Conservation (phyloP, 2,888 invertebrate genomes). For the Melanchra persicariae region DNA sequence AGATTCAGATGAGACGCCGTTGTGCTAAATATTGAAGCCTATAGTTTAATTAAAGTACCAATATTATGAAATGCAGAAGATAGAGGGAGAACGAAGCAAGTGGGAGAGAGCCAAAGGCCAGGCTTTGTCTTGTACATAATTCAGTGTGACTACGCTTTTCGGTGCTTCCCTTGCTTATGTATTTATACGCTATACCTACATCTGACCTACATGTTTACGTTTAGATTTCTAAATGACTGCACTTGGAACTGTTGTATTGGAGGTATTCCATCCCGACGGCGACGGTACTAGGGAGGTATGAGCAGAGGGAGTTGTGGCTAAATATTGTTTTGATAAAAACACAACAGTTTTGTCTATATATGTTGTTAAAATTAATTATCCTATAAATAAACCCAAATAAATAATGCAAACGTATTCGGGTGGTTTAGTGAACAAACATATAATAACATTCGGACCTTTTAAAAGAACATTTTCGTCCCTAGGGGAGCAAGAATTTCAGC, state of each 20-base stretch:
- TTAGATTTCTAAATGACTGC: constrained; percentile 32
- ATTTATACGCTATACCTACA: constrained; percentile 55
- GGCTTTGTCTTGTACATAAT: constrained; percentile 77
- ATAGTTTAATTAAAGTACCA: constrained; percentile 24
- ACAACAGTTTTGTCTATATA: too few relatives aligned
- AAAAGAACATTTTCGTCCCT: constrained; percentile 11
- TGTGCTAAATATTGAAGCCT: neutral
- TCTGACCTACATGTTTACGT: constrained; percentile 58
- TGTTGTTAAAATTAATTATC: too few relatives aligned
- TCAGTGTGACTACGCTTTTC: constrained; percentile 77
- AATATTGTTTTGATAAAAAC: neutral
- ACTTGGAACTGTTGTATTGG: constrained; percentile 24
- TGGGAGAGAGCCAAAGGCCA: constrained; percentile 65
- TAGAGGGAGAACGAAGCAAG: constrained; percentile 58
- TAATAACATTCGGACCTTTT: neutral
- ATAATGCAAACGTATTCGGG: neutral
- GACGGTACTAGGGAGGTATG: neutral
- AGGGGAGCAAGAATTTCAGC: constrained; percentile 17
- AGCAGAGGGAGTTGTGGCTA: neutral
- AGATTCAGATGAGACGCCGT: neutral
- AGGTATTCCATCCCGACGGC: neutral
- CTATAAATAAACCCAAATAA: neutral
- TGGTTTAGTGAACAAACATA: neutral
- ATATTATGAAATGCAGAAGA: constrained; percentile 42
- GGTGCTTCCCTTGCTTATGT: constrained; percentile 70